Conservation (phyloP, 2,888 invertebrate species). For the Rhagium mordax region DNA sequence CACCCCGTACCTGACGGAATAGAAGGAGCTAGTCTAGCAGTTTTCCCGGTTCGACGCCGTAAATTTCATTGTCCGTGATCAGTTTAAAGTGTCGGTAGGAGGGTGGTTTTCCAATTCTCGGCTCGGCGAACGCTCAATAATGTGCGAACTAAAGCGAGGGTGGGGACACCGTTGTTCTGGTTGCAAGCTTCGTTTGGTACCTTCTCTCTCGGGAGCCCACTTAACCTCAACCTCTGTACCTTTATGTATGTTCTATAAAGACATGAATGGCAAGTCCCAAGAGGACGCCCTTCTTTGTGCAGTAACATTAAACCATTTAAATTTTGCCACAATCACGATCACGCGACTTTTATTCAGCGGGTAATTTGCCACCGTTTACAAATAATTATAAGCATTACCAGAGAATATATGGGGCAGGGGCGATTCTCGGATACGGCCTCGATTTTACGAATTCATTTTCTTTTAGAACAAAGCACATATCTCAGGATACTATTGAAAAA, state of each 20-base stretch:
- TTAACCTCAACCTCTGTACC: conserved; percentile 60
- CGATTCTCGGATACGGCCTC: background rate
- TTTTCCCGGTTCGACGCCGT: conserved; percentile 49
- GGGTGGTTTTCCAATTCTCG: conserved; percentile 74
- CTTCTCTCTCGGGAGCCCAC: conserved; percentile 67
- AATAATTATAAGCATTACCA: conserved; percentile 6
- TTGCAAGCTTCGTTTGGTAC: conserved; percentile 70
- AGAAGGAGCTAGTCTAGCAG: conserved; percentile 33
- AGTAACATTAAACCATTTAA: conserved; percentile 32
- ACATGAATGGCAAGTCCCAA: conserved; percentile 40
- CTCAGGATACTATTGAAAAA: too few relatives aligned
- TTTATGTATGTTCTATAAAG: conserved; percentile 47
- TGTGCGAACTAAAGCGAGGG: conserved; percentile 75
- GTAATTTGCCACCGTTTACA: conserved; percentile 21
- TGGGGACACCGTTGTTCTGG: conserved; percentile 69
- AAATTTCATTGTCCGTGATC: conserved; percentile 69
- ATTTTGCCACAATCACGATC: conserved; percentile 20
- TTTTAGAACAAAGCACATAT: background rate
- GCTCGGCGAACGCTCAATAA: conserved; percentile 77
- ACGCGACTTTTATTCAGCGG: conserved; percentile 7
- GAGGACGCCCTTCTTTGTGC: conserved; percentile 38
- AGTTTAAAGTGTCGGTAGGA: conserved; percentile 69
- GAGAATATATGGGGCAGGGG: background rate
- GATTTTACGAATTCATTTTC: background rate
- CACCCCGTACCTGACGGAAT: conserved; percentile 17